These are phyloP conservation scores for Arctia plantaginis DNA, from an alignment of 2,888 invertebrate genomes.

Conservation along the genomic window DNA sequence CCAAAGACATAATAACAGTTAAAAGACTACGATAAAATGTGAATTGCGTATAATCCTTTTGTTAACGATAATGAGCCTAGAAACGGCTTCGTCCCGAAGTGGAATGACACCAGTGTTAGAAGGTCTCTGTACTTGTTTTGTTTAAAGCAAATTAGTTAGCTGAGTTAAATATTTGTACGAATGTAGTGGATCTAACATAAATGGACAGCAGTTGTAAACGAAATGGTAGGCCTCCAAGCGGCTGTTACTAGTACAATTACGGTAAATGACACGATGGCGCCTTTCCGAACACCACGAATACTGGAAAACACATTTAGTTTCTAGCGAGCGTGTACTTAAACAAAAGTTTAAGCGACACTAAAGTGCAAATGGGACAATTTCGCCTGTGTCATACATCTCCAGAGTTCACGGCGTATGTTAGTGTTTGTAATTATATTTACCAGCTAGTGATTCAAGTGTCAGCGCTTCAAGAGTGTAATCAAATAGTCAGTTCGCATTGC, in stretches of 20 bases:
- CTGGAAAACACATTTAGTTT: conserved; percentile 54
- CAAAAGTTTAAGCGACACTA: conserved; percentile 54
- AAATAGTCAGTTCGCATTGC: conserved; percentile 45
- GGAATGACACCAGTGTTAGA: conserved; percentile 52
- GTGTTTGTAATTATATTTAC: conserved; percentile 51
- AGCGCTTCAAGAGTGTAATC: conserved; percentile 37
- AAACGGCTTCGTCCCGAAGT: conserved; percentile 66
- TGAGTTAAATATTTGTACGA: conserved; percentile 47
- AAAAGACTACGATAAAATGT: conserved; percentile 66
- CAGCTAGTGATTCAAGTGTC: conserved; percentile 36
- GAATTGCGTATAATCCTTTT: conserved; percentile 74
- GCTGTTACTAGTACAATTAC: conserved; percentile 71
- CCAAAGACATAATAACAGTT: conserved; percentile 53
- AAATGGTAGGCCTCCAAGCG: conserved; percentile 64
- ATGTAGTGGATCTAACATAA: conserved; percentile 56
- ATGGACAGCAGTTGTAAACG: conserved; percentile 60
- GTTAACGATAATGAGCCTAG: conserved; percentile 72
- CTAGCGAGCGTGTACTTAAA: conserved; percentile 46
- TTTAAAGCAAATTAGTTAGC: conserved; percentile 44
- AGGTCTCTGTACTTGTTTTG: conserved; percentile 45
- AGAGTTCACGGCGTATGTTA: conserved; percentile 48
- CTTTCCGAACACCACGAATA: conserved; percentile 57
- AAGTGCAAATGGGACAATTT: conserved; percentile 56
- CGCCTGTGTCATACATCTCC: conserved; percentile 51
- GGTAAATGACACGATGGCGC: conserved; percentile 64